Conservation (phyloP, 2,797 vertebrate genomes). For the Onychomys arenicola region DNA sequence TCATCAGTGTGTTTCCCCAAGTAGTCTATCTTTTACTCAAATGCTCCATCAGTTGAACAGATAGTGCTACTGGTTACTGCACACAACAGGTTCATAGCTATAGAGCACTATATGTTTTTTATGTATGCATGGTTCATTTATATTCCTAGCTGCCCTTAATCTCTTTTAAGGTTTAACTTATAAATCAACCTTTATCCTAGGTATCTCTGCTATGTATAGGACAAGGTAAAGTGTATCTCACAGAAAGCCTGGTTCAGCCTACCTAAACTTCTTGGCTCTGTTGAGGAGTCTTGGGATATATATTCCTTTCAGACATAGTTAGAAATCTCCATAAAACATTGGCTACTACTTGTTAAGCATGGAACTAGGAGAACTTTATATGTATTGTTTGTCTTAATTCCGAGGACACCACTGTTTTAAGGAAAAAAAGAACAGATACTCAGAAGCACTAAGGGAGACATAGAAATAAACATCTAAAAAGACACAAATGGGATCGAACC, state of each 20-base stretch:
- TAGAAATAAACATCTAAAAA: conserved; percentile 39
- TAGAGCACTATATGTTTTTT: background rate
- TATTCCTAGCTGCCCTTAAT: background rate
- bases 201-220: background rate
- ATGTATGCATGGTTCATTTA: background rate
- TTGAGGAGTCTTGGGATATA: no score
- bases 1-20: background rate
- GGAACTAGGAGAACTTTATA: background rate
- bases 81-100: background rate
- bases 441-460: background rate
- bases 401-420: background rate
- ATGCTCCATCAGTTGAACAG: background rate
- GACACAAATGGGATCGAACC: background rate
- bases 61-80: background rate
- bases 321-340: background rate
- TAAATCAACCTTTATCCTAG: background rate
- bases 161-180: background rate
- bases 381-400: background rate
- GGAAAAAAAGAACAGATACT: background rate
- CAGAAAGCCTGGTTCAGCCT: background rate
- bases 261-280: background rate
- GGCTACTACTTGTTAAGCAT: background rate
- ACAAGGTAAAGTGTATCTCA: background rate
- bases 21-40: background rate
- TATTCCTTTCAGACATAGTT: background rate